Evolutionary conservation across 1,140 invertebrate species (phyloP), one percentile per base, ranked within the genome.

Genomic region (Drosophila sulfurigaster): DNA sequence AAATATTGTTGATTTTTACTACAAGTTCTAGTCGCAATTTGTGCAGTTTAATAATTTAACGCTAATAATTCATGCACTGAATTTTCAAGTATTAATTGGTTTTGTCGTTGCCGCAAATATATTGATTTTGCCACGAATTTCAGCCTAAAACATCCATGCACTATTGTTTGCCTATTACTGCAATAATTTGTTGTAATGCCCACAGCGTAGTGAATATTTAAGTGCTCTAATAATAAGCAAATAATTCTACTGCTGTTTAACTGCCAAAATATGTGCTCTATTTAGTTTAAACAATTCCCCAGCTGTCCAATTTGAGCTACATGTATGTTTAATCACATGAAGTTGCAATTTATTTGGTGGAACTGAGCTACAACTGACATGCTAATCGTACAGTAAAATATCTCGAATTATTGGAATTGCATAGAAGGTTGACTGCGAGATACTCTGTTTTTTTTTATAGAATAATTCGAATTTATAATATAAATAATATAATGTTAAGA

Each of bases 341-440:
- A 10, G 11, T 45, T 45, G 41, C 6, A 20, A 45, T 30, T 59
- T 59, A 59, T 59, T 25, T 58, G 41, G 16, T 45, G 56, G 1
- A 11, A 11, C n/a, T 45, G 16, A 59, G 41, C 57, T 59, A 41
- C 11, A 59, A 15, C 25, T 59, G 41, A 59, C 57, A 45, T 59
- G 57, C 20, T 25, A 59, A 45, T 28, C 41, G 16, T 1, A 11
- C 1, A 28, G 38, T 11, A 11, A 46, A 52, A 56, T 68, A 30
- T 15, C 16, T 35, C 3, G n/a, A 32, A 52, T 13, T 32, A 28
- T 35, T 8, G n/a, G n/a, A 0, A 0, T 35, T 2, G n/a, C 0
- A 5, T 32, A 0, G 2, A 6, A 7, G 16, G 11, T 7, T 7
- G 25, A 52, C 51, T 52, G 13, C 0, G 0, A 32, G 28, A 52